Conservation (phyloP, 2,797 vertebrate genomes). For the Rhabdophis nuchalis region DNA sequence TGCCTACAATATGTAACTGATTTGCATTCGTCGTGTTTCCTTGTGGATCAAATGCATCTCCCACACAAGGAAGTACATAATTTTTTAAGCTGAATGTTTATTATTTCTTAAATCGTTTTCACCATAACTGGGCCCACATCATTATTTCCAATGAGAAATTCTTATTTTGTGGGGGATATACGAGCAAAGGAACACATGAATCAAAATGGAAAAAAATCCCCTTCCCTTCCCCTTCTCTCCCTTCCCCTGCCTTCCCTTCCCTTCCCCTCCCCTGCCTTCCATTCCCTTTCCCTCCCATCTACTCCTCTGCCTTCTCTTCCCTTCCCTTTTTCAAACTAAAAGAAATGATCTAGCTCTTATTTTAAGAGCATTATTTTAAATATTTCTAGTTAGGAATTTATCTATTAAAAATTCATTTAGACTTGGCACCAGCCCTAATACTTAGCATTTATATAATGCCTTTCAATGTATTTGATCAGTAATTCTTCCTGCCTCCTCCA, state of each 20-base stretch:
- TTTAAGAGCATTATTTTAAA: conserved; percentile 59
- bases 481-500: conserved; percentile 7
- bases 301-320: too few species aligned
- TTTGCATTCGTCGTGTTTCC: conserved; percentile 64
- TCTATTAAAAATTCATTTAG: conserved; percentile 67
- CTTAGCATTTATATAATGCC: conserved; percentile 1
- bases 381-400: conserved; percentile 53
- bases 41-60: conserved; percentile 62
- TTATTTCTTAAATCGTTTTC: conserved; percentile 52
- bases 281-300: conserved; percentile 23
- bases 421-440: conserved; percentile 48
- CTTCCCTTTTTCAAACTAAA: conserved; percentile 49
- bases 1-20: conserved; percentile 66
- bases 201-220: conserved; percentile 53
- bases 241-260: conserved; percentile 27
- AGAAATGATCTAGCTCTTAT: conserved; percentile 57
- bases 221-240: conserved; percentile 26
- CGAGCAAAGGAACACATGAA: conserved; percentile 45
- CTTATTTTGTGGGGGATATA: conserved; percentile 56
- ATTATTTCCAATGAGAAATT: conserved; percentile 22
- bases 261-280: background rate
- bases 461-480: background rate
- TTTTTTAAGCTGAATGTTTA: conserved; percentile 56
- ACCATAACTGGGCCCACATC: conserved; percentile 52
- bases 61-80: conserved; percentile 58